Evolutionary conservation across 2,797 vertebrate species (phyloP).

Genomic region (Lepidocolaptes lacrymiger): DNA sequence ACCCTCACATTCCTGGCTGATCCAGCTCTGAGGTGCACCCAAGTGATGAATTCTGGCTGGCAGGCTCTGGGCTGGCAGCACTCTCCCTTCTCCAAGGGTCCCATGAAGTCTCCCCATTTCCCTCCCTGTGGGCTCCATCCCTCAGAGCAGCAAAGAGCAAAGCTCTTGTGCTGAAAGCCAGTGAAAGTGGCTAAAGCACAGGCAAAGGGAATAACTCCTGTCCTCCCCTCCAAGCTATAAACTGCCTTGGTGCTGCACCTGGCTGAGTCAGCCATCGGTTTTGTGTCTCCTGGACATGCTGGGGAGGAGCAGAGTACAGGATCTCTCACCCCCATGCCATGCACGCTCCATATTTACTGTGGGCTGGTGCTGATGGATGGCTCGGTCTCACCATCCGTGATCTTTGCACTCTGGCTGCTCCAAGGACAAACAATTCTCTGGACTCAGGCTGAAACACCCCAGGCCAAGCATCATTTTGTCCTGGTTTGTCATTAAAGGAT

Average conservation of each 20-base stretch:
- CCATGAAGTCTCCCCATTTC: neutral
- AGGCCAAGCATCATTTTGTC: neutral
- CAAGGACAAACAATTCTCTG: slow-evolving; percentile 42
- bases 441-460: neutral
- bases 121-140: neutral
- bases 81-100: neutral
- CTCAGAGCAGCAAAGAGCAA: neutral
- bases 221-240: neutral
- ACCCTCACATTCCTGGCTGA: too few relatives aligned
- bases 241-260: fast-evolving
- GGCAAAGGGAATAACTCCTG: neutral
- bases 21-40: neutral
- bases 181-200: neutral
- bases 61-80: neutral
- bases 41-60: fast-evolving
- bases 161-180: neutral
- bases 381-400: fast-evolving
- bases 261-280: neutral
- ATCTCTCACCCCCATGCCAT: fast-evolving
- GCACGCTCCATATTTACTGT: fast-evolving
- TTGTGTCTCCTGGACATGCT: neutral
- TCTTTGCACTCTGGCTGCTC: neutral
- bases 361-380: neutral
- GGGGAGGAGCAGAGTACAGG: neutral
- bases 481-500: slow-evolving; percentile 30